Evolutionary conservation across 2,797 vertebrate species (phyloP), one percentile per base, ranked within the genome.

Genomic region (Jordanella pulchra): DNA sequence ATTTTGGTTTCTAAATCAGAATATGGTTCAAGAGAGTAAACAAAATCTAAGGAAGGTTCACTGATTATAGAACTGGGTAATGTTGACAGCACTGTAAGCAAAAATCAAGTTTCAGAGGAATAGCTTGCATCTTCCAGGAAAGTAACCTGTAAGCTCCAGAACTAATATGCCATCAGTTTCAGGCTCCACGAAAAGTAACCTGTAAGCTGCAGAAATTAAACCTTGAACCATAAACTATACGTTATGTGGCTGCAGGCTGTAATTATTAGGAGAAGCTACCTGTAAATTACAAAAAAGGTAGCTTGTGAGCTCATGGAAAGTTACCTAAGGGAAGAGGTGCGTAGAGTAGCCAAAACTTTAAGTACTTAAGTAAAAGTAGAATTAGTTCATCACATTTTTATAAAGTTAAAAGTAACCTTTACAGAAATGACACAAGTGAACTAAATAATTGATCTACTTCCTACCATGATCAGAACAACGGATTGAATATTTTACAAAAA

Each of bases 1-100:
- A 65, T 61, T 50, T 56, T 72, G 71, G 65, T 77, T 65, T 77
- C 28, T 27, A 7, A 3, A 0, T 60, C 6, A 3, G 60, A 72
- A 63, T 79, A 71, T 70, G 78, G 77, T 65, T 73, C 60, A 63
- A 74, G 67, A 71, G 72, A 50, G 63, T 60, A 65, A 61, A 87
- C 84, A 75, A 82, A 77, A 50, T 1, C 0, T 53, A 86, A 81
- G 60, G 5, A 15, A 63, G 10, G 32, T 18, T 35, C 35, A 18
- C 10, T 18, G n/a, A 60, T 35, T 30, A 51, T 51, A 5, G 35
- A 21, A 35, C 30, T 60, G 56, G 12, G n/a, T 53, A 9, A n/a
- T 53, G 23, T 5, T 54, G 12, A 12, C 7, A 42, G 60, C 7
- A 63, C 39, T 42, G 35, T 11, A 42, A 63, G 23, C 1, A n/a